Evolutionary conservation across 2,797 vertebrate genomes (phyloP), one percentile per base, ranked within the genome.

Genomic region (Falco biarmicus): DNA sequence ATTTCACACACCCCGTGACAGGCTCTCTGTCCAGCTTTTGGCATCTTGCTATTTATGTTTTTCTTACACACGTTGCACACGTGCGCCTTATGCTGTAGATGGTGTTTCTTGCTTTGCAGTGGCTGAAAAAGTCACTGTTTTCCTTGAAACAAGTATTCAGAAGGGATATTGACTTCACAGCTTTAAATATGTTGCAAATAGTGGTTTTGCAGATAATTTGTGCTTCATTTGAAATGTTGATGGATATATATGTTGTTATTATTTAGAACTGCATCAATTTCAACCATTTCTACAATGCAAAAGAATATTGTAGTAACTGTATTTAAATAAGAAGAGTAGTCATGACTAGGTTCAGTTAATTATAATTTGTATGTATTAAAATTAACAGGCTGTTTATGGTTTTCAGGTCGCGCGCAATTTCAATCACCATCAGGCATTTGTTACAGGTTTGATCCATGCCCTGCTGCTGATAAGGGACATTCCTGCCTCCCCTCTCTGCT

Each of bases 11-110:
- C 16, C 26, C 34, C 11, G 4, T 24, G 17, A 57, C 83, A 75
- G 82, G 17, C 76, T 63, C 32, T 41, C n/a, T 26, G 32, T 29
- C 71, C 76, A 96, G 79, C 97, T 95, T 97, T 63, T 83, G 95
- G 73, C 22, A 25, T 48, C 2, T 84, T 96, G 84, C 65, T 86
- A 68, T 53, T 94, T 68, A 51, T 68, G 43, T 86, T 95, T 76
- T 93, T 84, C 89, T 71, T 53, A 57, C 79, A 22, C 11, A 4
- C 5, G 45, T 73, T 65, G 32, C 83, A 22, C 29, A 7, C 0
- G 0, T 9, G 34, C 74, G 8, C 19, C 21, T 81, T 59, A 17
- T 6, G 47, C 10, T 32, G 17, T 0, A 16, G 56, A 29, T 5
- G 11, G 15, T 14, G 13, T 4, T 60, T 56, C 43, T 74, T 74